Evolutionary conservation across 2,113 vertebrate species (phyloP).

Genomic region (Hippocampus mohnikei): DNA sequence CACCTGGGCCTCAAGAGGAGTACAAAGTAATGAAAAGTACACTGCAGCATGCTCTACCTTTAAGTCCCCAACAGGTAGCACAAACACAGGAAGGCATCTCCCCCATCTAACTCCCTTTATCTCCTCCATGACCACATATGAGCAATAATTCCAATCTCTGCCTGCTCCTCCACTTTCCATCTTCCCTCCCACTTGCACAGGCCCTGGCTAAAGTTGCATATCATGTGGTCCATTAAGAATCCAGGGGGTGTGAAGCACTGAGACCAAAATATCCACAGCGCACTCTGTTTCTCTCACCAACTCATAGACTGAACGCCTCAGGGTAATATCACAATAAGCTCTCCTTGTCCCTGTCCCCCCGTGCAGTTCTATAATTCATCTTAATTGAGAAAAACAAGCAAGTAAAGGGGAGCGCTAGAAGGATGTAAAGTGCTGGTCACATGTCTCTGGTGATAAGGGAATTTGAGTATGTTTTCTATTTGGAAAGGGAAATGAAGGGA

Average conservation of each 20-base stretch:
- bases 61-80: constrained; percentile 43
- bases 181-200: constrained; percentile 10
- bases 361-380: constrained; percentile 71
- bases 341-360: constrained; percentile 47
- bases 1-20: constrained; percentile 54
- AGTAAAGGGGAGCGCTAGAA: constrained; percentile 31
- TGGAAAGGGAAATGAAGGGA: constrained; percentile 16
- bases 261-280: constrained; percentile 59
- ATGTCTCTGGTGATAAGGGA: constrained; percentile 33
- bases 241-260: constrained; percentile 30
- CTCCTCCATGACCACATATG: constrained; percentile 40
- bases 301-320: constrained; percentile 47
- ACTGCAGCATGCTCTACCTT: constrained; percentile 43
- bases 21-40: constrained; percentile 70
- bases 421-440: constrained; percentile 38
- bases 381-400: constrained; percentile 68
- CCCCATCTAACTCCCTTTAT: constrained; percentile 35
- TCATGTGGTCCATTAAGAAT: constrained; percentile 51
- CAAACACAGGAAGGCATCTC: constrained; percentile 45
- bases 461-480: constrained; percentile 30
- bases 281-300: constrained; percentile 46
- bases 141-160: constrained; percentile 55
- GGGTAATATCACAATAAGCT: constrained; percentile 50
- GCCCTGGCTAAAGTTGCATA: constrained; percentile 48
- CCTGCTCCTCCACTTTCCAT: constrained; percentile 12